Conservation (phyloP, 2,113 vertebrate genomes). For the Chlorodrepanis virens region DNA sequence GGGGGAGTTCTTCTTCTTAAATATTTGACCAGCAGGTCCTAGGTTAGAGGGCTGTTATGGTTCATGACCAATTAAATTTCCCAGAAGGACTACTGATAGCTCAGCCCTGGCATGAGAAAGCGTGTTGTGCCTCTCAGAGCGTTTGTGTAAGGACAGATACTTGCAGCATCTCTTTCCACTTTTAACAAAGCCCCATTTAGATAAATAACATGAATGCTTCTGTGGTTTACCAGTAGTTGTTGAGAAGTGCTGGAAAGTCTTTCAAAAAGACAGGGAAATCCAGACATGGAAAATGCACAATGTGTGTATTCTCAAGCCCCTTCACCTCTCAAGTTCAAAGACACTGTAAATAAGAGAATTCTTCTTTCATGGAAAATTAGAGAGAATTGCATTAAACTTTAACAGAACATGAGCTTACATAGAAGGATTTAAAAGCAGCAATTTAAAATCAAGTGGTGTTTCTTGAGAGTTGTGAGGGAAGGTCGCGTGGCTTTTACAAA, state of each 20-base stretch:
- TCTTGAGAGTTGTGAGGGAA: not conserved
- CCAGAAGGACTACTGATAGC: not conserved
- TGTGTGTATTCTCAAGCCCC: not conserved
- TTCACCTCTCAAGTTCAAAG: not conserved
- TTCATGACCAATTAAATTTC: not conserved
- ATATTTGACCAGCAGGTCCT: not conserved
- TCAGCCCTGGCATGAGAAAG: not conserved
- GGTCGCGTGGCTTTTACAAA: not conserved
- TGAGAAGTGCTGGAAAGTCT: conserved; percentile 5
- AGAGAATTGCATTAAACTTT: not conserved
- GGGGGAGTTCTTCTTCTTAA: not conserved
- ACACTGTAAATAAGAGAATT: not conserved
- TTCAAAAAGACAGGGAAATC: not conserved
- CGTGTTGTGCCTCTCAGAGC: not conserved
- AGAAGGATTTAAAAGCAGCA: not conserved
- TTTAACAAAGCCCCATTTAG: conserved; percentile 26
- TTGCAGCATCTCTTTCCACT: not conserved
- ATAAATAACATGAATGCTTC: not conserved
- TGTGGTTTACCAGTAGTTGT: not conserved
- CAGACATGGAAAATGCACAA: not conserved
- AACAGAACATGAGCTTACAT: not conserved
- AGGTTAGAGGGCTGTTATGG: not conserved
- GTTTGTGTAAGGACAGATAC: not conserved
- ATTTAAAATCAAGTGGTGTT: not conserved
- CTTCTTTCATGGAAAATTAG: not conserved